phyloP scores from a whole-genome alignment of 1,140 invertebrate species.

The Conus ventricosus region DNA sequence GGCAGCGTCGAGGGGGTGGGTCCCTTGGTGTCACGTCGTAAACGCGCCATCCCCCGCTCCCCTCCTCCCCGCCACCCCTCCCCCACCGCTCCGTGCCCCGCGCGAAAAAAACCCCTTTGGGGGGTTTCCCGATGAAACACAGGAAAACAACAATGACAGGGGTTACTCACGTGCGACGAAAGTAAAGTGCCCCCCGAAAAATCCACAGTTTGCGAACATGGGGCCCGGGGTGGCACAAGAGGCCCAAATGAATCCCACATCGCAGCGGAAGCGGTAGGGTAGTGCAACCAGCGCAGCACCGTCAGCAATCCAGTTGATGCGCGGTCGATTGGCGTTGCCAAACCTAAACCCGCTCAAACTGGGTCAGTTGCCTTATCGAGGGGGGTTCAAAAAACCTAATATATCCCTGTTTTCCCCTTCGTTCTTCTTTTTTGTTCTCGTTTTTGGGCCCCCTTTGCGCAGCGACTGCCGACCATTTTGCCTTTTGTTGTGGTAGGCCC shows the following conservation, averaged over 20 bases:
- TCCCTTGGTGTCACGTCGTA: no score
- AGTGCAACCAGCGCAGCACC: conserved; percentile 55
- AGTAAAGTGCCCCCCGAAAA: no score
- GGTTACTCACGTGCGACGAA: no score
- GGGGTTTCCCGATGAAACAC: no score
- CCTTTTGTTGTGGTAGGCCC: conserved; percentile 55
- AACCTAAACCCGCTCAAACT: conserved; percentile 67
- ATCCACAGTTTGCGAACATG: no score
- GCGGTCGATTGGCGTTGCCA: conserved; percentile 54
- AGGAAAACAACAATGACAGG: no score
- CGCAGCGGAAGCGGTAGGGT: conserved; percentile 64
- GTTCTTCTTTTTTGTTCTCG: conserved; percentile 68
- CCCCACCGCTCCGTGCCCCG: no score
- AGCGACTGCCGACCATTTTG: conserved; percentile 59
- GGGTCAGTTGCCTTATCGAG: conserved; percentile 67
- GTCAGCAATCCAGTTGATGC: conserved; percentile 63
- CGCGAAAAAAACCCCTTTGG: no score
- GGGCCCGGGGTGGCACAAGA: no score
- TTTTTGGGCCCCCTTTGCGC: conserved; percentile 68
- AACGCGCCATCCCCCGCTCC: no score
- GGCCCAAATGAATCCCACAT: conserved; percentile 70
- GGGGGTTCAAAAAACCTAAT: conserved; percentile 70
- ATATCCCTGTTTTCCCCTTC: conserved; percentile 71
- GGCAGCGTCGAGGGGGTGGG: no score
- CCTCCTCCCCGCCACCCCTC: no score